Evolutionary conservation across 2,113 vertebrate genomes (phyloP).

Genomic region (Hypomesus transpacificus): DNA sequence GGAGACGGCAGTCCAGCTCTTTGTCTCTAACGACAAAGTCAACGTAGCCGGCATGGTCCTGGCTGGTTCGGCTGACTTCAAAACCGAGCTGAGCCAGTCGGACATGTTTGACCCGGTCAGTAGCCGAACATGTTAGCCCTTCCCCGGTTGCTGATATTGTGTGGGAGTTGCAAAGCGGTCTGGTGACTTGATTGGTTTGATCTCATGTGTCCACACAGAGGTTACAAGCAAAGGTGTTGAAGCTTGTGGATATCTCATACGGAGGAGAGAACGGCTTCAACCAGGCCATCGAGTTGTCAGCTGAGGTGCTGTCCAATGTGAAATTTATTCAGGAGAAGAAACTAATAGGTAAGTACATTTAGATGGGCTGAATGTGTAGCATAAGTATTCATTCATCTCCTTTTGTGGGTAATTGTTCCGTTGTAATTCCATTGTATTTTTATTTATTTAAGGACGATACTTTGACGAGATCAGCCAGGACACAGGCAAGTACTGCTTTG

Average conservation of each 20-base stretch:
- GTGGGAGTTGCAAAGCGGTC: not conserved
- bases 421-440: not conserved
- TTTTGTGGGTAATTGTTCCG: not conserved
- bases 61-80: slow-evolving; percentile 97
- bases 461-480: slow-evolving; percentile 99
- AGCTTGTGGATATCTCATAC: slow-evolving; percentile 98
- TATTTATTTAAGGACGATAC: slow-evolving; percentile 82
- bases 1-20: slow-evolving; percentile 96
- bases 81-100: slow-evolving; percentile 97
- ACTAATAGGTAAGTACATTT: slow-evolving; percentile 84
- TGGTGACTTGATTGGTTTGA: not conserved
- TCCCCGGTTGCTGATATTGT: not conserved
- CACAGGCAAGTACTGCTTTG: slow-evolving; percentile 98
- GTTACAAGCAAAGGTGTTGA: slow-evolving; percentile 98
- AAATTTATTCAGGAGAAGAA: slow-evolving; percentile 99
- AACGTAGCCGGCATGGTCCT: slow-evolving; percentile 97
- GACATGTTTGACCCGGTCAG: slow-evolving; percentile 99
- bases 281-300: slow-evolving; percentile 98
- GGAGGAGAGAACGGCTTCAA: slow-evolving; percentile 99
- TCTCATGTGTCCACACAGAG: slow-evolving; percentile 68
- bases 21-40: slow-evolving; percentile 98
- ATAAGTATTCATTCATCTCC: not conserved
- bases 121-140: not conserved
- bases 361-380: not conserved
- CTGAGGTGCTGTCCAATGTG: slow-evolving; percentile 97